Evolutionary conservation across 2,888 invertebrate genomes (phyloP), one percentile per base, ranked within the genome.

Genomic region (Eulithis testata): DNA sequence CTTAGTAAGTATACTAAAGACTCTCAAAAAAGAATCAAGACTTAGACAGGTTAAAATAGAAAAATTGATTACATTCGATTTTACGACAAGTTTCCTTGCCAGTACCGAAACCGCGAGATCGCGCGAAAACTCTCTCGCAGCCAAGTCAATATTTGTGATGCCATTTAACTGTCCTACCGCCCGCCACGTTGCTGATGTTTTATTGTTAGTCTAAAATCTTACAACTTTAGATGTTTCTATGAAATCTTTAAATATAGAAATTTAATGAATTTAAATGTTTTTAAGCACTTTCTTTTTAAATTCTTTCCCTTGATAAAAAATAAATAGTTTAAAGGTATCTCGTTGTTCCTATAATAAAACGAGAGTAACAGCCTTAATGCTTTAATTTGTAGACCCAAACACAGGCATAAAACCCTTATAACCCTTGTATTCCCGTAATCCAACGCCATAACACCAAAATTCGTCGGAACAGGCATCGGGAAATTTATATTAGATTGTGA

Each of bases 61-160:
- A 4, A 31, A 31, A 31, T 3, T 1, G 31, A 31, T 31, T 31
- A 31, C 31, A 31, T 31, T 31, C 2, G n/a, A n/a, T 44, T 44
- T 44, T n/a, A 44, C 5, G 12, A 40, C 8, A 47, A 14, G 44
- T 60, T 61, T 62, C 51, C 55, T n/a, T 55, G 51, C 27, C 63
- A 47, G 69, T 68, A 69, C 64, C 64, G 51, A 45, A 55, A 51
- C 54, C 47, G 43, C 43, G 57, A 60, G 58, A 51, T 55, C 73
- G 76, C 73, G 70, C 73, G 77, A 79, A 77, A 83, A 80, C 80
- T 60, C 82, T 79, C 74, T 70, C 73, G 73, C 76, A 79, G 81
- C 81, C 81, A 80, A 88, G 86, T 89, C 89, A 89, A 89, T 90
- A 90, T 90, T 90, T 89, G 88, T 84, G 85, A 85, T 84, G 86